phyloP scores from a whole-genome alignment of 1,140 invertebrate genomes.

The Drosophila funebris region DNA sequence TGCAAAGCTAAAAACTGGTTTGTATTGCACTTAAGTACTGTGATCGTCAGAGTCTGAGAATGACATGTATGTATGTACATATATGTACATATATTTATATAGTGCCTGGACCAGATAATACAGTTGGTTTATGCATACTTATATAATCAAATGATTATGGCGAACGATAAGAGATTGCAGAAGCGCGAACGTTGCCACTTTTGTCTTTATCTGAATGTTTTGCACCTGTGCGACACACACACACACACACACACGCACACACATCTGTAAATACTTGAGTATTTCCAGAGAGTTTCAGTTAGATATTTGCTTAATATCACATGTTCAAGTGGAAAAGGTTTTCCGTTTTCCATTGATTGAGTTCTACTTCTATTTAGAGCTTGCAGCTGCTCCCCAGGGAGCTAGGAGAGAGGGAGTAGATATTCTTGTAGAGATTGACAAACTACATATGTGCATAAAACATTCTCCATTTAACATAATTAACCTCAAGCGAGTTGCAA shows the following conservation, averaged over 20 bases:
- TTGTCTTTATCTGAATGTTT: constrained; percentile 23
- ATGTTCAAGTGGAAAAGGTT: constrained; percentile 20
- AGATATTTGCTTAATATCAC: constrained; percentile 13
- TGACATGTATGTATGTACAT: background rate
- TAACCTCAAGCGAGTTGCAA: constrained; percentile 45
- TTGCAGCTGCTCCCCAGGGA: background rate
- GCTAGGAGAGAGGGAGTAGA: background rate
- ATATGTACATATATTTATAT: background rate
- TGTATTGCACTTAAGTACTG: background rate
- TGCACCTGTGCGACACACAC: constrained; percentile 18
- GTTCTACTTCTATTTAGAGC: background rate
- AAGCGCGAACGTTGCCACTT: constrained; percentile 10
- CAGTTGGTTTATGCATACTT: background rate
- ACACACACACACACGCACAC: background rate
- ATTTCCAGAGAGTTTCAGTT: background rate
- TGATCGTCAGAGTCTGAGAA: background rate
- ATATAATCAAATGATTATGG: constrained; percentile 12
- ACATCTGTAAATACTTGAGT: background rate
- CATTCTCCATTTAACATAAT: constrained; percentile 64
- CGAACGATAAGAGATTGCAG: constrained; percentile 9
- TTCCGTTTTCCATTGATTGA: constrained; percentile 2
- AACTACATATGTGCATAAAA: constrained; percentile 17
- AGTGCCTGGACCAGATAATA: constrained; percentile 5
- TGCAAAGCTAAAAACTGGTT: background rate
- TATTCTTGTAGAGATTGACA: constrained; percentile 1